These are phyloP conservation scores for Noctua janthe DNA, from an alignment of 2,888 invertebrate genomes.

Conservation along the genomic window DNA sequence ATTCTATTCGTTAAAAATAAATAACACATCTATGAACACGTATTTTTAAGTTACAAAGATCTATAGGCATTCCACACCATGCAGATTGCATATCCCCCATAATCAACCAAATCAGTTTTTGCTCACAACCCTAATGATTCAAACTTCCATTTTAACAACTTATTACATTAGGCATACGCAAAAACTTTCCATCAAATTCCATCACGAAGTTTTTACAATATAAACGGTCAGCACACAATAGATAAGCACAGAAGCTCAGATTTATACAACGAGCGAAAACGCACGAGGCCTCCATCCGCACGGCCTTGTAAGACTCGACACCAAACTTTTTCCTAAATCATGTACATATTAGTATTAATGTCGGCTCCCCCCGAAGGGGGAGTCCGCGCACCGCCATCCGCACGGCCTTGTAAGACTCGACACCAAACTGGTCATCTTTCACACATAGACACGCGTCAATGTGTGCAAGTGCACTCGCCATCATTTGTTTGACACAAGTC, in stretches of 20 bases:
- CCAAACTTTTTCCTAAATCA: too few species aligned
- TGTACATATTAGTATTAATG: too few species aligned
- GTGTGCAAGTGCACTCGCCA: neutral
- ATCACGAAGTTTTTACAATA: slow-evolving; percentile 41
- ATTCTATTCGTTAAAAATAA: neutral
- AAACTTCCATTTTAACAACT: slow-evolving; percentile 42
- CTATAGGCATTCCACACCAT: neutral
- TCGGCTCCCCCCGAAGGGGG: too few species aligned
- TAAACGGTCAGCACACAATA: neutral
- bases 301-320: too few species aligned
- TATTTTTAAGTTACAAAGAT: neutral
- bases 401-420: too few species aligned
- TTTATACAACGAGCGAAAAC: neutral
- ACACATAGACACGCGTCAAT: neutral
- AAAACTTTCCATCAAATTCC: slow-evolving; percentile 41
- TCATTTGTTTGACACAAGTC: neutral
- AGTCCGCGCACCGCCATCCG: too few species aligned
- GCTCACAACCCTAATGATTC: neutral
- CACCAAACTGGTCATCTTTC: too few species aligned
- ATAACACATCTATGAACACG: neutral
- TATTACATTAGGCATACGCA: slow-evolving; percentile 37
- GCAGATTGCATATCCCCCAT: neutral
- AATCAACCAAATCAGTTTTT: slow-evolving; percentile 24
- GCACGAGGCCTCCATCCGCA: too few species aligned
- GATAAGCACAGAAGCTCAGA: neutral